Evolutionary conservation across 2,797 vertebrate genomes (phyloP).

Genomic region (Scolopax rusticola): DNA sequence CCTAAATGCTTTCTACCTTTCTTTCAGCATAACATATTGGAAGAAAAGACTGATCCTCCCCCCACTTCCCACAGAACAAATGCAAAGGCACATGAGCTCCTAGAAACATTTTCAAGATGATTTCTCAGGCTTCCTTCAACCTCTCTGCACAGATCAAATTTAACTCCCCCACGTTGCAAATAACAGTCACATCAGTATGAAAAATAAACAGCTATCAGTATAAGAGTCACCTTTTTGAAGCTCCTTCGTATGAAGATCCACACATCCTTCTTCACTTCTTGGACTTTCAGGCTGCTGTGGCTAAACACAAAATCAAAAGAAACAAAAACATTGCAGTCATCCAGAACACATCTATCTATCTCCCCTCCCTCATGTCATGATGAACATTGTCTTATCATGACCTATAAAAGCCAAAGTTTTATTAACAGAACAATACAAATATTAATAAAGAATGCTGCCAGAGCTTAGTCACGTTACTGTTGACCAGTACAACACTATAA

Average conservation of each 20-base stretch:
- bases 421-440: background rate
- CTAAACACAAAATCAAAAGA: slow-evolving; percentile 26
- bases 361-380: background rate
- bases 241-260: slow-evolving; percentile 23
- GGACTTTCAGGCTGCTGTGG: background rate
- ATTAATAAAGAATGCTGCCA: background rate
- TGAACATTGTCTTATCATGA: background rate
- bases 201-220: background rate
- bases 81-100: background rate
- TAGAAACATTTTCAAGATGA: background rate
- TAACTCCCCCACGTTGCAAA: background rate
- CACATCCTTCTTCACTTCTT: slow-evolving; percentile 16
- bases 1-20: background rate
- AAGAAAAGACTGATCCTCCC: background rate
- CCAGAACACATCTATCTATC: background rate
- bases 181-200: background rate
- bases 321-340: background rate
- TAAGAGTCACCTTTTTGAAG: slow-evolving; percentile 58
- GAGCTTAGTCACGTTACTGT: background rate
- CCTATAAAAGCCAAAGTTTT: background rate
- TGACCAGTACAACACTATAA: background rate
- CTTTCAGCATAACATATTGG: background rate
- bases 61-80: background rate
- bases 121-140: background rate
- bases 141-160: background rate